Evolutionary conservation across 2,888 invertebrate species (phyloP), one percentile per base, ranked within the genome.

Genomic region (Diloba caeruleocephala): DNA sequence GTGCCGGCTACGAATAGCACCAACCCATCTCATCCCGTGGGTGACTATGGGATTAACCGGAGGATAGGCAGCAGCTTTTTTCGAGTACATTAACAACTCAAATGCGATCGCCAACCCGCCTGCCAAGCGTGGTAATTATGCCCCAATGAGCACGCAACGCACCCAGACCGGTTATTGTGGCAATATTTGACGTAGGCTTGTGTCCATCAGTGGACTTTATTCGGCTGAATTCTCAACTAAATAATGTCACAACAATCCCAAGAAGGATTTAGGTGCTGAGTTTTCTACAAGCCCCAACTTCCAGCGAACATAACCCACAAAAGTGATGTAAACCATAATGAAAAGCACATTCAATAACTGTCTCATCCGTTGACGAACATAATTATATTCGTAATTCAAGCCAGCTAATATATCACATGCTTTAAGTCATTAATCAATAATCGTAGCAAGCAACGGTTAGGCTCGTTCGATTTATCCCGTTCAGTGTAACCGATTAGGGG

Each of bases 401-500:
- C 63, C 58, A 59, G 42, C 71, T 71, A 74, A 80, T 72, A 74
- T 50, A 76, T 75, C 74, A 71, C 60, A 62, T 57, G 56, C 46
- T 52, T 45, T 55, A 25, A 63, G 48, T 54, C 58, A 59, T 72
- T 62, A 64, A 60, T 69, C 74, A 76, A 79, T 77, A 79, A 78
- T 80, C 76, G 74, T 76, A 78, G 50, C 34, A 51, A 32, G 49
- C 60, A 48, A 53, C 54, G 58, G 68, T 54, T 59, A 63, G 61
- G 66, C 61, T 54, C 55, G 65, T 70, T 69, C 80, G 78, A 82
- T 82, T 82, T 82, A 79, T 79, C 76, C 77, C 65, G 66, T 61
- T 74, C 78, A 73, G 59, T 67, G 82, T 73, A 76, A 76, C 80
- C 84, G 84, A 88, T 89, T 84, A 87, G 82, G 81, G 80, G 76